Percentiles rank a stretch among this genome's conserved stretches.
These are phyloP conservation scores for Megalops atlanticus DNA, from an alignment of 2,113 vertebrate genomes.

Conservation along the genomic window DNA sequence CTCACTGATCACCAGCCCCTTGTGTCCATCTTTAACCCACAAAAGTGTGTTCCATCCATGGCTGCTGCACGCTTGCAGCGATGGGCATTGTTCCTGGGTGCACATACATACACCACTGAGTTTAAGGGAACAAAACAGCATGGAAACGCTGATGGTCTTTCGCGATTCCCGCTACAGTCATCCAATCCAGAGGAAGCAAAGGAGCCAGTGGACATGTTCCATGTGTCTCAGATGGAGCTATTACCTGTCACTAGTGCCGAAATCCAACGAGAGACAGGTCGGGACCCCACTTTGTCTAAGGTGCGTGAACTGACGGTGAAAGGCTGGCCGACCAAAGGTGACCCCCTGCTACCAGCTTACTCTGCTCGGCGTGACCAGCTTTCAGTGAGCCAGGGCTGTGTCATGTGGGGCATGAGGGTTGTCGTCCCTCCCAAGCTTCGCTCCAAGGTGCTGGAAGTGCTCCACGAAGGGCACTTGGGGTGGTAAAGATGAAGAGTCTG, in stretches of 20 bases:
- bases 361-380: too few relatives aligned
- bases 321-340: too few relatives aligned
- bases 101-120: conserved; percentile 14
- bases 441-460: too few relatives aligned
- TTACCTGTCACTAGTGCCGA: conserved; percentile 23
- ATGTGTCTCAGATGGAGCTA: conserved; percentile 3
- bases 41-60: not conserved
- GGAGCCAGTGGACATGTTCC: conserved; percentile 19
- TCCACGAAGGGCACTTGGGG: too few relatives aligned
- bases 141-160: conserved; percentile 25
- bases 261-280: conserved; percentile 20
- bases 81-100: conserved; percentile 1
- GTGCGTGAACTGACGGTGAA: too few relatives aligned
- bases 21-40: too few relatives aligned
- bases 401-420: too few relatives aligned
- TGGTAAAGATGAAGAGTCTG: too few relatives aligned
- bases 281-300: too few relatives aligned
- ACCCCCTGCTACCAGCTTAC: too few relatives aligned
- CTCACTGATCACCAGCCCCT: not conserved
- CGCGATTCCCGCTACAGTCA: not conserved
- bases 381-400: too few relatives aligned
- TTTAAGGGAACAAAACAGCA: conserved; percentile 32
- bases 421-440: too few relatives aligned
- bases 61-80: conserved; percentile 5
- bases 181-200: not conserved